Base-by-base conservation (phyloP, 2,888 invertebrate genomes). In the Eristalinus aeneus region DNA sequence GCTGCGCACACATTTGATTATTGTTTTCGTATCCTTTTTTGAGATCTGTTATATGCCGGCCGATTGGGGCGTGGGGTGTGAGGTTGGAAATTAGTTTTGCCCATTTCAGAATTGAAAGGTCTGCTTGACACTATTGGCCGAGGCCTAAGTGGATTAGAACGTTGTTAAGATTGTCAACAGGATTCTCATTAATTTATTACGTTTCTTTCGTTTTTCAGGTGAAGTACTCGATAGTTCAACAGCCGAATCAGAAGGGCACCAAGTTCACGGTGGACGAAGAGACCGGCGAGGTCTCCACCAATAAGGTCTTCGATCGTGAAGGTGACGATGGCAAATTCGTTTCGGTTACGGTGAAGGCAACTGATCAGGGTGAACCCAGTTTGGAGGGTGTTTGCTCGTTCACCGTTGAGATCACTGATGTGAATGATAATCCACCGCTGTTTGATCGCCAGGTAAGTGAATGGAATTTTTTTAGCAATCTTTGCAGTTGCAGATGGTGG, bases 371-470 rank as follows among this genome's bases (percentile, higher is more conserved):
- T n/a, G 98, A 98, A 92, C 98, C 99, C 0, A 98, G 98, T 0
- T 93, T 99, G 88, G 99, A 99, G 93, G 98, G 99, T 31, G 98
- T 99, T 88, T 99, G 99, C 93, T 99, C 99, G 8, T 99, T 99
- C 92, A 98, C 98, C 16, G 98, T 98, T 63, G 98, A 98, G 94
- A 98, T 99, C 72, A 98, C 98, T 1, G 99, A 99, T 92, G 97
- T 98, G 60, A 99, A 99, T 91, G 99, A 99, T 92, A 99, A 99
- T 93, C 98, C 98, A 8, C 98, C 98, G 9, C 93, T 98, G 69
- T 98, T 98, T 93, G 98, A 98, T 93, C 94, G 98, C 94, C 98
- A 98, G 95, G 98, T 97, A 94, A 88, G 87, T 56, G 16, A 10
- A 2, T 53, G 93, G 93, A 27, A 65, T 4, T 32, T 5, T 54